Percentiles rank a stretch among this genome's conserved stretches.
These are phyloP conservation scores for Microcebus jonahi DNA, from an alignment of 2,113 vertebrate species.

Conservation along the genomic window DNA sequence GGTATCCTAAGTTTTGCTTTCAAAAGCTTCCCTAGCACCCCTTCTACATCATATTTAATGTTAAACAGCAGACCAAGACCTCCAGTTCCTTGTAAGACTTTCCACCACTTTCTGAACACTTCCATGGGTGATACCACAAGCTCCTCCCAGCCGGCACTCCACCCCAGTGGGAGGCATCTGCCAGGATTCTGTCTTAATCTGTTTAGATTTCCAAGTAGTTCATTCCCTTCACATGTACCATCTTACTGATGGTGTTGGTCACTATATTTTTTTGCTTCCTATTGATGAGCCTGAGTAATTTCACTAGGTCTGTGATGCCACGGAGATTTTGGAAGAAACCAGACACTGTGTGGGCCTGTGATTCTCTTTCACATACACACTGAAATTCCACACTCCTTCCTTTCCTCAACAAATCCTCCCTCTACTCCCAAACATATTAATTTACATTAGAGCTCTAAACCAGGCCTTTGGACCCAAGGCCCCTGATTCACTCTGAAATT, in stretches of 20 bases:
- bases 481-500: neutral
- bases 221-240: neutral
- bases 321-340: neutral
- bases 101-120: neutral
- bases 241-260: neutral
- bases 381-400: neutral
- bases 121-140: neutral
- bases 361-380: neutral
- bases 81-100: neutral
- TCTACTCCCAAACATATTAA: neutral
- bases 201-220: neutral
- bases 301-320: neutral
- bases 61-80: neutral
- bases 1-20: neutral
- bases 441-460: neutral
- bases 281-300: neutral
- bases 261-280: neutral
- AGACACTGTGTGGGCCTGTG: neutral
- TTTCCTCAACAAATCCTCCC: neutral
- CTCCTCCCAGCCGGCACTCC: neutral
- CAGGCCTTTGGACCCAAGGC: neutral
- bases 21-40: neutral
- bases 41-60: neutral
- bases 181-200: neutral
- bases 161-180: neutral